phyloP scores from a whole-genome alignment of 2,113 vertebrate genomes.

The Neodon shergylaensis region DNA sequence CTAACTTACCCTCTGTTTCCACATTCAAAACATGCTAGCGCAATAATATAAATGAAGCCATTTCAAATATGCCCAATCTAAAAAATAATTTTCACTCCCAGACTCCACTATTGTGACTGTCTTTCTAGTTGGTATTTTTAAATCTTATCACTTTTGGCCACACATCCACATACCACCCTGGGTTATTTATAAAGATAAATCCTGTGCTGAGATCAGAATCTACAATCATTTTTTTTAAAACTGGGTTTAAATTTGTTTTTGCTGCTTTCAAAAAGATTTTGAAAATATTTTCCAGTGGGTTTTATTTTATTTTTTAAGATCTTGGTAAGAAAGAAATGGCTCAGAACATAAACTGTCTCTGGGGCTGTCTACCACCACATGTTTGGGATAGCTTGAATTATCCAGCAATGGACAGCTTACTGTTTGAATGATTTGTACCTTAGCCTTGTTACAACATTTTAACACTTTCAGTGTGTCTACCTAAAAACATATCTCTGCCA shows the following conservation, averaged over 20 bases:
- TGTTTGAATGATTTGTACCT: conserved; percentile 33
- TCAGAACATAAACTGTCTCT: conserved; percentile 58
- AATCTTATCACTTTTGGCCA: conserved; percentile 76
- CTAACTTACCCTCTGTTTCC: conserved; percentile 11
- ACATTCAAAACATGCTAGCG: conserved; percentile 58
- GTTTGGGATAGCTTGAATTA: conserved; percentile 59
- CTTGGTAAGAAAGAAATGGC: conserved; percentile 40
- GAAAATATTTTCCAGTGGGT: conserved; percentile 66
- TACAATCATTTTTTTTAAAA: conserved; percentile 39
- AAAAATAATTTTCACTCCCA: conserved; percentile 49
- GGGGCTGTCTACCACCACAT: background rate
- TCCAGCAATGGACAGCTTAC: background rate
- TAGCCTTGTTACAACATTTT: background rate
- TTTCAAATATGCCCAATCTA: conserved; percentile 58
- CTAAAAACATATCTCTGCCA: background rate
- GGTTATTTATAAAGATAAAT: conserved; percentile 73
- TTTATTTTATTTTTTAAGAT: conserved; percentile 70
- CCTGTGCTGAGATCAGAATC: conserved; percentile 36
- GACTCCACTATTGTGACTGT: conserved; percentile 50
- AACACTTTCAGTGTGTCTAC: conserved; percentile 13
- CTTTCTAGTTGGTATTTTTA: conserved; percentile 65
- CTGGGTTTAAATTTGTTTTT: conserved; percentile 65
- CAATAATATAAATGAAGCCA: conserved; percentile 57
- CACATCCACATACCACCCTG: conserved; percentile 67
- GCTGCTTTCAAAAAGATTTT: conserved; percentile 43